Conservation (phyloP, 2,888 invertebrate genomes). For the Drosophila monieri region DNA sequence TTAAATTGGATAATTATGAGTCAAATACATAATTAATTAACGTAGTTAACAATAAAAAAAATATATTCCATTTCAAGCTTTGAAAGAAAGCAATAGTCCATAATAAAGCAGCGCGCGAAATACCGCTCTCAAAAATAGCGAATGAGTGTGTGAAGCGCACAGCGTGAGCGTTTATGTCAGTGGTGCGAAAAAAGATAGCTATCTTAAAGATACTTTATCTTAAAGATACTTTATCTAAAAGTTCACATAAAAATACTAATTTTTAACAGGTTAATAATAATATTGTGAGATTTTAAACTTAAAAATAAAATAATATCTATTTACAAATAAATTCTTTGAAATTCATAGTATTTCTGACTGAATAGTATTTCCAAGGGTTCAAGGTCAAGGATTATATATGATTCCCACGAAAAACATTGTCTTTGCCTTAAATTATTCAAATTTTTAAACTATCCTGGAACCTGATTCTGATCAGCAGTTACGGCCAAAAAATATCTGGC, state of each 20-base stretch:
- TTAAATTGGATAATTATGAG: conserved; percentile 1
- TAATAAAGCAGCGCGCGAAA: background rate
- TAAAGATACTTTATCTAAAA: background rate
- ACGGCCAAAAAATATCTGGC: background rate
- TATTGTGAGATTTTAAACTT: background rate
- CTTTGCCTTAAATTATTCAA: no score
- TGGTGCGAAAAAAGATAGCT: background rate
- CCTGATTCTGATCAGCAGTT: no score
- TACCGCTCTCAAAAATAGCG: conserved; percentile 67
- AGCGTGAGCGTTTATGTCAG: conserved; percentile 21
- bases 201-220: background rate
- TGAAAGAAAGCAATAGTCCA: background rate
- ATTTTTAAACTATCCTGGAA: no score
- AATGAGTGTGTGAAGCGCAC: conserved; percentile 69
- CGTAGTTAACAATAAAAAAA: no score
- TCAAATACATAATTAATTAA: background rate
- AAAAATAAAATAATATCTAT: background rate
- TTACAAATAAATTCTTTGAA: background rate
- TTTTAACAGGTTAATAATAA: background rate
- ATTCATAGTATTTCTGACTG: background rate
- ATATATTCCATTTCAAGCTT: no score
- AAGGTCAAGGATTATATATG: no score
- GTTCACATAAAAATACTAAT: no score
- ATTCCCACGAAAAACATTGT: no score
- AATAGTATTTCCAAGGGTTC: background rate